These are phyloP conservation scores for Megaptera novaeangliae DNA, from an alignment of 2,113 vertebrate species.

Conservation along the genomic window DNA sequence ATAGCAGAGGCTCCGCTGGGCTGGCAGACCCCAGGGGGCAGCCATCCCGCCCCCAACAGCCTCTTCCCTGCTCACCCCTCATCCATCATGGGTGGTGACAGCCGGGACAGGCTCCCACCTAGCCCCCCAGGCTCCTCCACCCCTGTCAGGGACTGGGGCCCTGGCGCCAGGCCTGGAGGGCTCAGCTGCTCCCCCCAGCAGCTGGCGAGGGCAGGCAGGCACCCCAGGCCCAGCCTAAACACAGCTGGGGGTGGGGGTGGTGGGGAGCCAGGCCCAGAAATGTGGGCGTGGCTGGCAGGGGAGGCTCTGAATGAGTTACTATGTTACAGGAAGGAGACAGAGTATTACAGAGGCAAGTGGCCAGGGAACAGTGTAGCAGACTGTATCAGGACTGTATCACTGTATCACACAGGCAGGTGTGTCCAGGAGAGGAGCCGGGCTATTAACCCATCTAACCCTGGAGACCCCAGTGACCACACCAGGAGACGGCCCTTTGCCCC, in stretches of 20 bases:
- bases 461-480: fast-evolving
- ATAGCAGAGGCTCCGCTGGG: background rate
- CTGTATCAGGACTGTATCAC: background rate
- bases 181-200: conserved; percentile 17
- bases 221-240: conserved; percentile 1
- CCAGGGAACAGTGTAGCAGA: background rate
- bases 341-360: background rate
- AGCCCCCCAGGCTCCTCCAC: background rate
- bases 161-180: background rate
- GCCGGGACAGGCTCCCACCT: background rate
- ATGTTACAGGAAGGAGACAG: background rate
- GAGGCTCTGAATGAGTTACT: background rate
- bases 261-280: background rate
- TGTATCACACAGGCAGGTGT: background rate
- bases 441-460: background rate
- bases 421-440: background rate
- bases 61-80: background rate
- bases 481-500: background rate
- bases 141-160: background rate
- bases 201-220: background rate
- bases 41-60: background rate
- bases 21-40: background rate
- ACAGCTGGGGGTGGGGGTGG: conserved; percentile 16
- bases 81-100: conserved; percentile 65
- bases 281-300: background rate